Percentiles rank a stretch among this genome's conserved stretches.
Evolutionary conservation across 1,140 invertebrate species (phyloP).

Genomic region (Chironomus striatipennis): DNA sequence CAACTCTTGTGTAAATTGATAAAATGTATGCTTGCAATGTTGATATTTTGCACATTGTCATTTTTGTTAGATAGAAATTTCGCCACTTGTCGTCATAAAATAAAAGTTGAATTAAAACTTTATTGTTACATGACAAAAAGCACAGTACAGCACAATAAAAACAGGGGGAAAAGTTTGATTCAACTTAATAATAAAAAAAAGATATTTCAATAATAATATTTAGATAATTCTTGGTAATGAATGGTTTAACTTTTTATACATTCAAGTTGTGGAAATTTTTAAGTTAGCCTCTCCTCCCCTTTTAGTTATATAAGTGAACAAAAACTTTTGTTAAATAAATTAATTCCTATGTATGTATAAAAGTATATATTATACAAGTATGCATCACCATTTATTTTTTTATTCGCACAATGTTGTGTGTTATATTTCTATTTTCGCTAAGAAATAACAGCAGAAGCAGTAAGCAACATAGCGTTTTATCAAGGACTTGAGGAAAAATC

Average conservation of each 20-base stretch:
- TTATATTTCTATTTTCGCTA: not conserved
- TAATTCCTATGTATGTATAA: no score
- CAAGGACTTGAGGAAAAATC: not conserved
- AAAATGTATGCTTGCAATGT: not conserved
- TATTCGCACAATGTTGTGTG: conserved; percentile 7
- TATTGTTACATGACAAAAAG: not conserved
- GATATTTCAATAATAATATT: no score
- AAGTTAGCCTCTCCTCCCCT: no score
- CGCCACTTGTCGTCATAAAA: not conserved
- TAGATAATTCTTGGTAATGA: no score
- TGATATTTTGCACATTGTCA: not conserved
- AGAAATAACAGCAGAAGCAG: not conserved
- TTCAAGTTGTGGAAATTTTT: no score
- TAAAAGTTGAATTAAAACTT: conserved; percentile 14
- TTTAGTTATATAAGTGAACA: not conserved
- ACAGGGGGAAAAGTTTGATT: no score
- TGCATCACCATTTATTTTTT: not conserved
- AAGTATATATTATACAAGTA: no score
- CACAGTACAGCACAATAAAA: no score
- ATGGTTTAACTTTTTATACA: no score
- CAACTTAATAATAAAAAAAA: no score
- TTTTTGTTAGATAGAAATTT: not conserved
- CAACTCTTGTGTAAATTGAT: not conserved
- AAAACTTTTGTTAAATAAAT: not conserved
- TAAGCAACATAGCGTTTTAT: conserved; percentile 9